Evolutionary conservation across 1,140 invertebrate species (phyloP), one percentile per base, ranked within the genome.

Genomic region (Anoplophora glabripennis): DNA sequence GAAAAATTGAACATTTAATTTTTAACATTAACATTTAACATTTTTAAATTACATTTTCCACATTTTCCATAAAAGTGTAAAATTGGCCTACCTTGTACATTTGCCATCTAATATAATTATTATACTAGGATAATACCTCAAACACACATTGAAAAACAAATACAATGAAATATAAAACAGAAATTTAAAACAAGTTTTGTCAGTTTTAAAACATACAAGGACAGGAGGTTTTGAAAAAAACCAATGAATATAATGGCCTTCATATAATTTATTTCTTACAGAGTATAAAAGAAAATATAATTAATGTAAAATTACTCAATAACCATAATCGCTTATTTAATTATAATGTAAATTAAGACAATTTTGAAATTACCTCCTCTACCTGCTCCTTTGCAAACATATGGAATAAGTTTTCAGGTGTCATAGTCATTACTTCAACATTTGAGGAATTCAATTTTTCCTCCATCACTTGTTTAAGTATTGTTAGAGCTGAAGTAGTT

Each of bases 391-490:
- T 92, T 11, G 85, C 80, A 69, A 90, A 93, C 90, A 97, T 94
- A 63, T 94, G 89, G 80, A 95, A 98, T 62, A 89, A 78, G 65
- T 85, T 81, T 8, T 86, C 84, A 1, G 89, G 87, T 2, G 93
- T 97, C 78, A 98, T 92, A 12, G 91, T 94, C 71, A 95, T 93
- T 35, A 99, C 90, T 82, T 99, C 98, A 45, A 99, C 95, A 81
- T 99, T 99, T 35, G 89, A 94, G 28, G 94, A 92, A 64, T 92
- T 98, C 0, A 99, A 77, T 79, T 99, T 99, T 77, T 99, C 98
- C 76, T 99, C 98, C 98, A 99, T 99, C 0, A 99, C 96, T 81
- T 99, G 96, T 74, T 99, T 99, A 1, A 99, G 78, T 71, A 99
- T 99, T 7, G 90, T 94, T 11, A 99, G 77, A 2, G 94, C 89